Evolutionary conservation across 2,113 vertebrate species (phyloP), one percentile per base, ranked within the genome.

Genomic region (Solenodon paradoxus): DNA sequence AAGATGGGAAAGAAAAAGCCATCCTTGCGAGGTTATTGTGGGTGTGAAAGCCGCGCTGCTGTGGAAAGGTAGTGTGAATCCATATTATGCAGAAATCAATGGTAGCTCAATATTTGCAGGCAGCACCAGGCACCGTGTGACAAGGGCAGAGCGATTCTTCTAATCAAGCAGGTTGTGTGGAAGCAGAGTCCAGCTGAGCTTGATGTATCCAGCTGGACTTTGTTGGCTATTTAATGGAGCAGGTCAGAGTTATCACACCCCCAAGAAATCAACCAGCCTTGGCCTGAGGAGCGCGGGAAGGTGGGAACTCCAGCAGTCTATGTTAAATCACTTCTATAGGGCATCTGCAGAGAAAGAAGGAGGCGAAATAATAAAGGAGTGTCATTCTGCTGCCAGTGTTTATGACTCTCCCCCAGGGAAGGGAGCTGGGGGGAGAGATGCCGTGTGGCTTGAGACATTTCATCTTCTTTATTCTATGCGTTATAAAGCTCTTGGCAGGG

Each of bases 161-260:
- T 98, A 78, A 95, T 95, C 97, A 97, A 88, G 97, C 92, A 68
- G 96, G 97, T 97, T 95, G 66, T 97, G 91, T 95, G 96, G 94
- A 97, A 97, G 98, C 94, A 13, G 97, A 97, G 96, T 92, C 98
- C 96, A 96, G 97, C 98, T 98, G 98, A 98, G 98, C 97, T 96
- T 88, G 96, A 95, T 97, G 49, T 51, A 95, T 96, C 96, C 96
- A 86, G 97, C 98, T 98, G 97, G 96, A 98, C 96, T 98, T 97
- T 96, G 97, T 97, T 97, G 96, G 97, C 96, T 96, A 74, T 97
- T 97, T 97, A 97, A 96, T 95, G 97, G 98, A 98, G 98, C 97
- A 97, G 98, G 96, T 97, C 98, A 97, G 90, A 80, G 96, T 95
- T 96, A 94, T 95, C 98, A 97, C 95, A 96, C 94, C 97, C 98